Percentiles rank a stretch among this genome's conserved stretches.
These are phyloP conservation scores for Protonemura montana DNA, from an alignment of 2,888 invertebrate species.

Conservation along the genomic window DNA sequence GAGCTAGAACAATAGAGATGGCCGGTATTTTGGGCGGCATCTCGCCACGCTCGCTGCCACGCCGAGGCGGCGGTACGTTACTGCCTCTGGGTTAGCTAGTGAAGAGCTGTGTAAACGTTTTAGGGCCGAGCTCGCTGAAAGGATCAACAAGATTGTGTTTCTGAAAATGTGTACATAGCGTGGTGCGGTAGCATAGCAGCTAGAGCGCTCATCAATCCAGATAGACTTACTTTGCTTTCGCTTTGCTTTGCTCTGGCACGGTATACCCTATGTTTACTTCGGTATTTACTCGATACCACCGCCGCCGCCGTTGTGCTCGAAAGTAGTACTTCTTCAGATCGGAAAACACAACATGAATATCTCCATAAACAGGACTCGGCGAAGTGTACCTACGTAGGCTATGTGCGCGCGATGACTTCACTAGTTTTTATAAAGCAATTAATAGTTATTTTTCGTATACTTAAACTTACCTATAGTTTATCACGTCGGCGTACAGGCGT, in stretches of 20 bases:
- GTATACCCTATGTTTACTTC: background rate
- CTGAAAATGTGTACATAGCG: slow-evolving; percentile 1
- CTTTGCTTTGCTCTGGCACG: background rate
- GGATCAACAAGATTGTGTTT: slow-evolving; percentile 48
- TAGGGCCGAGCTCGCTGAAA: slow-evolving; percentile 48
- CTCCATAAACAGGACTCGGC: background rate
- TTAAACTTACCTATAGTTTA: background rate
- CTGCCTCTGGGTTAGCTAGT: background rate
- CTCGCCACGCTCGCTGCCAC: background rate
- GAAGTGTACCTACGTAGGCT: background rate
- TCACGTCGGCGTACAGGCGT: background rate
- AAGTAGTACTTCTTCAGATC: background rate
- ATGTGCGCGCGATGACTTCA: background rate
- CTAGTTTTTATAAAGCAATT: background rate
- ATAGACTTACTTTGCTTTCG: slow-evolving; percentile 7
- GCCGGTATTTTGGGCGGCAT: background rate
- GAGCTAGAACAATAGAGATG: background rate
- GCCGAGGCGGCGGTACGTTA: background rate
- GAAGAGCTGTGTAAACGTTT: slow-evolving; percentile 51
- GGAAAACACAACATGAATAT: background rate
- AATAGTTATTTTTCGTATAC: background rate
- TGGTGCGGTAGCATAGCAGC: background rate
- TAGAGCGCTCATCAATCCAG: background rate
- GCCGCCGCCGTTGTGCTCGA: background rate
- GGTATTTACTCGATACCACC: background rate